These are phyloP conservation scores for Jordanella pulchra DNA, from an alignment of 2,797 vertebrate species.

Conservation along the genomic window DNA sequence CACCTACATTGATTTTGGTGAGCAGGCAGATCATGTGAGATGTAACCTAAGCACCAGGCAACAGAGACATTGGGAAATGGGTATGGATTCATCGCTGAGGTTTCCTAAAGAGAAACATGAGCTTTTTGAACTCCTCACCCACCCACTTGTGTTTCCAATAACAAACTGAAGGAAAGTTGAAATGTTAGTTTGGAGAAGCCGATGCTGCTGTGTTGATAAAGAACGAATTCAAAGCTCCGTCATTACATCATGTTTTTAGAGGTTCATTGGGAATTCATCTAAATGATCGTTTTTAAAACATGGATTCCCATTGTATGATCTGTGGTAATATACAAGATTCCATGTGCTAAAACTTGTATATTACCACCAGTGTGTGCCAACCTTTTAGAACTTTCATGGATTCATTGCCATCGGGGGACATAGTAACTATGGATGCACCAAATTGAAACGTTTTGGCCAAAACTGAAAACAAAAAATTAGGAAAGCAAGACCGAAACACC, in stretches of 20 bases:
- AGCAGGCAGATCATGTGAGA: slow-evolving; percentile 10
- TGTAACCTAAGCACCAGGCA: slow-evolving; percentile 18
- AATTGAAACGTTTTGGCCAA: too few relatives aligned
- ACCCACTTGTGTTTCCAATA: slow-evolving; percentile 30
- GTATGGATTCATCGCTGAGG: not conserved
- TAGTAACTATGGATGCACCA: too few relatives aligned
- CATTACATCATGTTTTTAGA: not conserved
- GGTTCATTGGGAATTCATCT: too few relatives aligned
- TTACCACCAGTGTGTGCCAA: too few relatives aligned
- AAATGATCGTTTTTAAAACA: too few relatives aligned
- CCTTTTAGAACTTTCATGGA: too few relatives aligned
- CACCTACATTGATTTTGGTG: not conserved
- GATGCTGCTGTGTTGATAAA: not conserved
- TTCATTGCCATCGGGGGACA: too few relatives aligned
- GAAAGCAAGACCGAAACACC: too few relatives aligned
- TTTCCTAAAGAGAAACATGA: slow-evolving; percentile 53
- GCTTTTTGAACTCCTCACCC: not conserved
- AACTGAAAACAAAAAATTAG: too few relatives aligned
- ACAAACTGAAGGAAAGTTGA: not conserved
- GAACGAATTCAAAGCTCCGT: not conserved
- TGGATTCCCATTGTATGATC: too few relatives aligned
- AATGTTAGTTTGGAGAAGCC: not conserved
- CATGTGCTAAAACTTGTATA: too few relatives aligned
- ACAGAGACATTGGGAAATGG: slow-evolving; percentile 38
- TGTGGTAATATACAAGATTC: too few relatives aligned